These are phyloP conservation scores for Pheosia gnoma DNA, from an alignment of 2,888 invertebrate species.

Conservation along the genomic window DNA sequence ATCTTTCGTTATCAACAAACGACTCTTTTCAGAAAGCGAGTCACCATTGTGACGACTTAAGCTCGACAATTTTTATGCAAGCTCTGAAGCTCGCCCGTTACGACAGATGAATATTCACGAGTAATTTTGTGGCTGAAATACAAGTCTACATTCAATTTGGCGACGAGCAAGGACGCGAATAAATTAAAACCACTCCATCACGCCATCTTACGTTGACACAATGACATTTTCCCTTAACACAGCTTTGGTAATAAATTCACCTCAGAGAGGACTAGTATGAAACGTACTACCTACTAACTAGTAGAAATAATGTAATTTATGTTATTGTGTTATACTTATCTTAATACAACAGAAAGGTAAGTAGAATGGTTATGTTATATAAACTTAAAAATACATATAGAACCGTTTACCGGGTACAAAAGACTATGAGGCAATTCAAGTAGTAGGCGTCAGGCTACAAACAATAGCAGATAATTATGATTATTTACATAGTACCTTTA, in stretches of 20 bases:
- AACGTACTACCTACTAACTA: no score
- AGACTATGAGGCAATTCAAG: no score
- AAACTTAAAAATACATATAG: background rate
- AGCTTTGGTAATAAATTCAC: constrained; percentile 32
- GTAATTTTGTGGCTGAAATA: constrained; percentile 36
- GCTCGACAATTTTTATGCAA: constrained; percentile 22
- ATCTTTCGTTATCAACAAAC: no score
- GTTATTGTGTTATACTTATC: background rate
- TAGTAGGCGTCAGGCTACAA: no score
- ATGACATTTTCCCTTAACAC: constrained; percentile 31
- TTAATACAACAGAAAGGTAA: background rate
- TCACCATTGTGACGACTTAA: constrained; percentile 2
- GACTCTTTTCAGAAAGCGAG: background rate
- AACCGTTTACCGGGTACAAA: no score
- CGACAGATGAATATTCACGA: constrained; percentile 42
- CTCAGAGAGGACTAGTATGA: constrained; percentile 6
- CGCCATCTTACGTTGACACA: constrained; percentile 43
- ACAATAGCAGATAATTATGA: no score
- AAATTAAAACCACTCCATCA: constrained; percentile 52
- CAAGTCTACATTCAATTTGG: constrained; percentile 44
- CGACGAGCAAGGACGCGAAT: constrained; percentile 34
- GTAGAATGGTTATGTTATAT: background rate
- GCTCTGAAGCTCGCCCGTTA: constrained; percentile 16
- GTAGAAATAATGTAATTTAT: background rate
- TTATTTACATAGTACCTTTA: no score